These are phyloP conservation scores for Halocynthia aurantium DNA, from an alignment of 23 tunicate species.

Conservation along the genomic window DNA sequence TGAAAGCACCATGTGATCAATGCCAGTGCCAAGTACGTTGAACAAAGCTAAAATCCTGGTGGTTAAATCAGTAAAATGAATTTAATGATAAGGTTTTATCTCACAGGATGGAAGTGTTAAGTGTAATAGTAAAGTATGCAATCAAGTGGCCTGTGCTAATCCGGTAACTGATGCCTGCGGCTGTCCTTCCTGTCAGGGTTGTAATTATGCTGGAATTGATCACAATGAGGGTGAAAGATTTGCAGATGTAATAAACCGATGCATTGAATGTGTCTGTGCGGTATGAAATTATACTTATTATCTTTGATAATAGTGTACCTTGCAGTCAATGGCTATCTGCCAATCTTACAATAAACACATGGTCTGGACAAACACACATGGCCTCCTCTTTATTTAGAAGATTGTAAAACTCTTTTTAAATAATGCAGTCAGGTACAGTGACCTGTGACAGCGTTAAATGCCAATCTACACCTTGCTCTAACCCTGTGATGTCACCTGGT, in stretches of 20 bases:
- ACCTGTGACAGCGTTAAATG: slow-evolving; percentile 48
- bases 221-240: slow-evolving; percentile 47
- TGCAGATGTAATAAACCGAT: slow-evolving; percentile 57
- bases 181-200: slow-evolving; percentile 44
- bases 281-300: slow-evolving; percentile 14
- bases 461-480: slow-evolving; percentile 37
- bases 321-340: background rate
- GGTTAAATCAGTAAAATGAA: no score
- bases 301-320: background rate
- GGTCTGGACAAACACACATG: background rate
- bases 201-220: slow-evolving; percentile 63
- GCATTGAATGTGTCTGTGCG: slow-evolving; percentile 70
- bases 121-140: slow-evolving; percentile 46
- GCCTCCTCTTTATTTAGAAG: background rate
- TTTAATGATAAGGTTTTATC: background rate
- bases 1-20: slow-evolving; percentile 50
- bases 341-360: background rate
- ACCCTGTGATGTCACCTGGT: slow-evolving; percentile 48
- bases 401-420: background rate
- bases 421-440: slow-evolving; percentile 61
- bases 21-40: slow-evolving; percentile 57
- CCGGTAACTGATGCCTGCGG: slow-evolving; percentile 63
- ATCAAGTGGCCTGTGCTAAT: slow-evolving; percentile 25
- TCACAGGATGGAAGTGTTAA: slow-evolving; percentile 82
- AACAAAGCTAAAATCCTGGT: no score